Evolutionary conservation across 2,888 invertebrate species (phyloP), one percentile per base, ranked within the genome.

Genomic region (Pollenia amentaria): DNA sequence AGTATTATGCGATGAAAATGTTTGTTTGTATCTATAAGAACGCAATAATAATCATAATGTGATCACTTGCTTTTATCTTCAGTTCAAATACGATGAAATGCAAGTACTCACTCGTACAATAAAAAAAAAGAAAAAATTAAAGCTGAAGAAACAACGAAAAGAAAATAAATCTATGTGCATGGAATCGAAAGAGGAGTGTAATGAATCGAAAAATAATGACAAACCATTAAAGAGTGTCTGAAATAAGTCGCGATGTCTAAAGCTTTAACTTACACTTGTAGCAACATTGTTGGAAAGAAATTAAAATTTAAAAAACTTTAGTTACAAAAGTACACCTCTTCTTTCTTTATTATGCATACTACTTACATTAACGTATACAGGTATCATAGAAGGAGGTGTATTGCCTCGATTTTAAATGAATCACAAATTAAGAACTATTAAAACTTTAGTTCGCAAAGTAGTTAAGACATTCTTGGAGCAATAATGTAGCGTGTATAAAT

Each of bases 11-110:
- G 40, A 6, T 18, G 11, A 11, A 29, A 10, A 65, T 29, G 65
- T 46, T 4, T 29, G 46, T 21, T 29, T 21, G 46, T 14, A 65
- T 67, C n/a, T 48, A 29, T 21, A 70, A 69, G 60, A 64, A 80
- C 60, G 69, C 51, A 60, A 60, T 70, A 73, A 67, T 75, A 81
- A 75, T 81, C 73, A 75, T 81, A 81, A 75, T 67, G 67, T 81
- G 81, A 81, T 75, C 81, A 75, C 81, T 81, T 75, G 81, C 57
- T 60, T 81, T 67, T 81, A 75, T 75, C 81, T 81, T 42, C 60
- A 81, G 60, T 42, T 48, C 67, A 75, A 70, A 69, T 44, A 29
- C 29, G 29, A 29, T 29, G 29, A 57, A 69, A 67, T 38, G 38
- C 46, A 67, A 78, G 11, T 76, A 60, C 60, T 29, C 29, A 60